These are phyloP conservation scores for Cepaea nemoralis DNA, from an alignment of 1,140 invertebrate genomes.

Conservation along the genomic window DNA sequence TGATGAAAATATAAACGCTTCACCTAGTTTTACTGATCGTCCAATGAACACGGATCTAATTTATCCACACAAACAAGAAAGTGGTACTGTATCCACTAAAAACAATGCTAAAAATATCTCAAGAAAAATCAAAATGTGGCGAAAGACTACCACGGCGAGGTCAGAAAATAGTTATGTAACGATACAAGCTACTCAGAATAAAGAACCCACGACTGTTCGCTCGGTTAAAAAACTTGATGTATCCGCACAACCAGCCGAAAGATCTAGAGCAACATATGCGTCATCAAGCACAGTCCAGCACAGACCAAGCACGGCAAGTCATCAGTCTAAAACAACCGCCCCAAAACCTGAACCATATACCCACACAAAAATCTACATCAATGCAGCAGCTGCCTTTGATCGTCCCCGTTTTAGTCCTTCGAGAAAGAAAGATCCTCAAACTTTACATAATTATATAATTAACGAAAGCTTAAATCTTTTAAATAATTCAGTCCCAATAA, in stretches of 20 bases:
- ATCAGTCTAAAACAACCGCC: background rate
- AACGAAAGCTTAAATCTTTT: background rate
- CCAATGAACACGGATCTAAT: background rate
- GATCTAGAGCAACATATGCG: background rate
- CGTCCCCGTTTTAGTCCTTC: background rate
- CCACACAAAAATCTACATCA: background rate
- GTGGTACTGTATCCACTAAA: background rate
- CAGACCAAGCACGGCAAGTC: background rate
- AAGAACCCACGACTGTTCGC: background rate
- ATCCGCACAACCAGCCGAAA: background rate
- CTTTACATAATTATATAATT: background rate
- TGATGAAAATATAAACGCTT: background rate
- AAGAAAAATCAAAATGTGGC: background rate
- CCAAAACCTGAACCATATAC: background rate
- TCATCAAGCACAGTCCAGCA: background rate
- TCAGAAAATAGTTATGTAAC: background rate
- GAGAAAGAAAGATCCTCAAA: background rate
- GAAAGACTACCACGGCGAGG: background rate
- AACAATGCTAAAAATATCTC: background rate
- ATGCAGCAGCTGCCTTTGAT: background rate
- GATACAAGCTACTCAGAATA: background rate
- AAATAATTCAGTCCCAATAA: background rate
- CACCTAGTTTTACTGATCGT: background rate
- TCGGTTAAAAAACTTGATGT: background rate
- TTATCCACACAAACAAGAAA: background rate